phyloP scores from a whole-genome alignment of 1,140 invertebrate genomes.

The Brachionus rubens region DNA sequence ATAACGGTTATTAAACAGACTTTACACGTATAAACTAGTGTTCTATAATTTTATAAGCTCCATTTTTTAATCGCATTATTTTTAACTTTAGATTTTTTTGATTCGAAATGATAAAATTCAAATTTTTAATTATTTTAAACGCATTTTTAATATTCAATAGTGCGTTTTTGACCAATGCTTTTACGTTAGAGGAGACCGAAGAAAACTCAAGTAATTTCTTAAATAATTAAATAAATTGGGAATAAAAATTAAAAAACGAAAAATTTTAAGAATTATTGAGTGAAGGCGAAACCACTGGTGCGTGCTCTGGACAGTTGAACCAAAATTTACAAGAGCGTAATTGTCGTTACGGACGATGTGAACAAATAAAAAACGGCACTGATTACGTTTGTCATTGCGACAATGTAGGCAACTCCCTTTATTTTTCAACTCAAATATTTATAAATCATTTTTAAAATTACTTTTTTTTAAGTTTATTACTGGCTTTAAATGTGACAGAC shows the following conservation, averaged over 20 bases:
- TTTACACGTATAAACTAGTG: no score
- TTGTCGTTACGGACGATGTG: conserved; percentile 44
- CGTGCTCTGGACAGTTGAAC: conserved; percentile 1
- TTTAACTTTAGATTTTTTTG: no score
- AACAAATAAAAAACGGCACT: conserved; percentile 39
- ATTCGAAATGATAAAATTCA: background rate
- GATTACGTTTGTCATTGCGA: conserved; percentile 46
- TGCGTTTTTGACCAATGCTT: no score
- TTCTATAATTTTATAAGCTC: no score
- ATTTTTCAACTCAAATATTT: no score
- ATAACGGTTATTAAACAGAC: no score
- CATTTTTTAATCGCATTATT: no score
- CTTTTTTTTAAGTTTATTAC: conserved; percentile 17
- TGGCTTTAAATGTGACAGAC: conserved; percentile 24
- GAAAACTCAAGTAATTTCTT: background rate
- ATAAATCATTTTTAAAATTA: background rate
- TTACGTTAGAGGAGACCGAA: no score
- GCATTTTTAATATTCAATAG: no score
- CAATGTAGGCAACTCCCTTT: background rate
- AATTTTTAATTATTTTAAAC: no score
- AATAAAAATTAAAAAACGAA: background rate
- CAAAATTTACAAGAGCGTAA: conserved; percentile 5
- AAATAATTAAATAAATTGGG: background rate
- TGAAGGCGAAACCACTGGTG: background rate
- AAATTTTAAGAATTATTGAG: background rate